phyloP scores from a whole-genome alignment of 2,797 vertebrate species.

The Oophaga sylvatica region DNA sequence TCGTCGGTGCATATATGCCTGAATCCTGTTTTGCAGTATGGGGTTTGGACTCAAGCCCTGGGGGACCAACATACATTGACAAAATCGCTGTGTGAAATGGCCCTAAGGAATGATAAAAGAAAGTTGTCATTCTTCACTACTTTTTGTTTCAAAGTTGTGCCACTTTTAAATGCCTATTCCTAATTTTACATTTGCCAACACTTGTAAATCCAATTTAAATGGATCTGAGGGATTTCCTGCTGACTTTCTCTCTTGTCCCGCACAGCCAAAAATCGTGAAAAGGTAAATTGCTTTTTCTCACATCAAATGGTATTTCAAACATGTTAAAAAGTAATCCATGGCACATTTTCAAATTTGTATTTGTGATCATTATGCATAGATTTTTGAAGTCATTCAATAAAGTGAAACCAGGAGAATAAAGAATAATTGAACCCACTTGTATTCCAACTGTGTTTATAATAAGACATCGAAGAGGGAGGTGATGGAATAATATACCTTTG shows the following conservation, averaged over 20 bases:
- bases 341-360: background rate
- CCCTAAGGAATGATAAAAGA: no score
- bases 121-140: background rate
- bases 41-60: no score
- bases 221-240: slow-evolving; percentile 25
- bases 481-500: background rate
- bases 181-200: slow-evolving; percentile 11
- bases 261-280: slow-evolving; percentile 10
- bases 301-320: slow-evolving; percentile 10
- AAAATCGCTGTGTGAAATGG: no score
- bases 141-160: background rate
- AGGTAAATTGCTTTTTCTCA: slow-evolving; percentile 32
- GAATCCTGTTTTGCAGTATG: no score
- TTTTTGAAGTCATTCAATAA: background rate
- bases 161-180: background rate
- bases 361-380: slow-evolving; percentile 3
- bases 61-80: no score
- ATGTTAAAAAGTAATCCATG: background rate
- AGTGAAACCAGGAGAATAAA: background rate
- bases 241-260: background rate
- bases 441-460: background rate
- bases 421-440: background rate
- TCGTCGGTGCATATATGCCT: no score
- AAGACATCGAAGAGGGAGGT: background rate
- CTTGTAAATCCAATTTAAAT: slow-evolving; percentile 30